phyloP scores from a whole-genome alignment of 2,888 invertebrate species.

The Lagria hirta region DNA sequence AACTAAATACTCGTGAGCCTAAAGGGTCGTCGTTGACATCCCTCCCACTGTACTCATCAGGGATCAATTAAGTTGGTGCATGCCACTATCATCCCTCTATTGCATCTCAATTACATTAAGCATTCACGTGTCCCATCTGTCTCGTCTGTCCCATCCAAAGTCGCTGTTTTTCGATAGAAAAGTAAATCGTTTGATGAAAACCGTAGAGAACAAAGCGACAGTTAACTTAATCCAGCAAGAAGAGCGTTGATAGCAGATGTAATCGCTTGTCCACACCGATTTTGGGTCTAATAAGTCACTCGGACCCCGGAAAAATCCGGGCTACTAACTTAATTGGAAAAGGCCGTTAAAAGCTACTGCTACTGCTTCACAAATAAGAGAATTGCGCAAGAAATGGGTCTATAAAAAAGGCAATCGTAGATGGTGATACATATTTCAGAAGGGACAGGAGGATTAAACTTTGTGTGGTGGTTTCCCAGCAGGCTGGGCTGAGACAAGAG shows the following conservation, averaged over 20 bases:
- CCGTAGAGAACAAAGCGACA: slow-evolving; percentile 33
- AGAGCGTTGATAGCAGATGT: slow-evolving; percentile 49
- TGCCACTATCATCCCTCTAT: slow-evolving; percentile 9
- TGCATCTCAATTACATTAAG: slow-evolving; percentile 22
- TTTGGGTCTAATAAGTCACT: slow-evolving; percentile 51
- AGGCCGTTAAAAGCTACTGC: too few species aligned
- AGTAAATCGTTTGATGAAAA: slow-evolving; percentile 12
- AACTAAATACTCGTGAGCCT: slow-evolving; percentile 50
- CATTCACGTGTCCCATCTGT: slow-evolving; percentile 23
- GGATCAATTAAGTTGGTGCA: slow-evolving; percentile 48
- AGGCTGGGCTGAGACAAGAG: too few species aligned
- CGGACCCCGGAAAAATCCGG: too few species aligned
- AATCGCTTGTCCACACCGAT: slow-evolving; percentile 52
- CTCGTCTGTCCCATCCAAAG: too few species aligned
- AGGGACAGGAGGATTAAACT: too few species aligned
- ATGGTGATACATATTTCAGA: too few species aligned
- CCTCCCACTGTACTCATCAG: slow-evolving; percentile 47
- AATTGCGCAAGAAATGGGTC: too few species aligned
- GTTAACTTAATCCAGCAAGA: slow-evolving; percentile 48
- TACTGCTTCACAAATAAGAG: too few species aligned
- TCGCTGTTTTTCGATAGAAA: slow-evolving; percentile 3
- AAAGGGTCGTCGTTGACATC: slow-evolving; percentile 40
- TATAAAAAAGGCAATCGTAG: too few species aligned
- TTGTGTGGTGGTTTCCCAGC: too few species aligned
- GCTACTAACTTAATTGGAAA: slow-evolving; percentile 18